These are phyloP conservation scores for Drosophila guanche DNA, from an alignment of 1,140 invertebrate species.

Conservation along the genomic window DNA sequence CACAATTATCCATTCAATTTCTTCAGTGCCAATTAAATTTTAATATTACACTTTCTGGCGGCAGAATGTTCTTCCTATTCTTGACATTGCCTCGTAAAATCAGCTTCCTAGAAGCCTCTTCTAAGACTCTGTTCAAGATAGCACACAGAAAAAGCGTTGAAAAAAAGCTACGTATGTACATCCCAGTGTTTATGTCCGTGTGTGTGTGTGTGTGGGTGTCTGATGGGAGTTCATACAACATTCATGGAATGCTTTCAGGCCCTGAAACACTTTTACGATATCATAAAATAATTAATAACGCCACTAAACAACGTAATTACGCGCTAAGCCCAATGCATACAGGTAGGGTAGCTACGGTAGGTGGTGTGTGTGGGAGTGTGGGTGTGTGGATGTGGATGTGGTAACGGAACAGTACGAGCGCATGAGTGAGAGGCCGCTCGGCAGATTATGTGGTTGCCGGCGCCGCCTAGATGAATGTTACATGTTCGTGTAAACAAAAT, in stretches of 20 bases:
- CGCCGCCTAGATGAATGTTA: conserved; percentile 50
- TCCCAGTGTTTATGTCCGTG: conserved; percentile 20
- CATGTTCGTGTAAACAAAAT: conserved; percentile 62
- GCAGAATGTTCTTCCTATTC: conserved; percentile 38
- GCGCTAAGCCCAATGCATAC: conserved; percentile 62
- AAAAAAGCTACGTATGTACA: conserved; percentile 35
- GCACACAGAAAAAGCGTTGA: conserved; percentile 14
- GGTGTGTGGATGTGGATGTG: conserved; percentile 4
- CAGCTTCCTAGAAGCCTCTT: conserved; percentile 33
- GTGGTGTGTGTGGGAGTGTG: neutral
- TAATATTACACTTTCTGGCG: conserved; percentile 71
- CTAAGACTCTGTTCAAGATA: conserved; percentile 25
- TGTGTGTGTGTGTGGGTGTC: conserved; percentile 4
- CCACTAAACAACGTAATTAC: conserved; percentile 82
- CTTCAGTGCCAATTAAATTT: conserved; percentile 69
- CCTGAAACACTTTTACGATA: conserved; percentile 75
- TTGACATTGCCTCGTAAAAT: conserved; percentile 29
- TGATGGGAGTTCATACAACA: conserved; percentile 51
- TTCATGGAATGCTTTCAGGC: conserved; percentile 74
- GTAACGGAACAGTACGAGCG: conserved; percentile 10
- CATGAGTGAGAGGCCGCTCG: neutral
- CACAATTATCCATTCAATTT: conserved; percentile 43
- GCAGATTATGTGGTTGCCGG: conserved; percentile 31
- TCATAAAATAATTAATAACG: conserved; percentile 83
- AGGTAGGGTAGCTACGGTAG: conserved; percentile 32